Conservation (phyloP, 2,113 vertebrate species). For the Mungos mungo region DNA sequence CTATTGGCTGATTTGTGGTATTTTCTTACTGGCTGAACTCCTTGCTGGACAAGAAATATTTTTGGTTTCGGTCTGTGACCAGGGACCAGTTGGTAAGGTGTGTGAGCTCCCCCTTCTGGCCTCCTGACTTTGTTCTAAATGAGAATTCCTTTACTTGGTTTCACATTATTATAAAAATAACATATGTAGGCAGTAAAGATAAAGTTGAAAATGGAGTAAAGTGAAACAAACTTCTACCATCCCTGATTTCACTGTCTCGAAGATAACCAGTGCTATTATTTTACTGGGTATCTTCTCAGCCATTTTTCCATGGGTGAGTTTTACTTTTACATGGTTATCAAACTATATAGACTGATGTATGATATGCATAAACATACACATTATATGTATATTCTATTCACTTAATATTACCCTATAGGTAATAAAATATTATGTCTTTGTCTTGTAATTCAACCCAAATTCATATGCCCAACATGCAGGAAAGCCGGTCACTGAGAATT, state of each 20-base stretch:
- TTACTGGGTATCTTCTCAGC: neutral
- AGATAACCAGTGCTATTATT: neutral
- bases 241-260: neutral
- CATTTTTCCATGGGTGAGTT: neutral
- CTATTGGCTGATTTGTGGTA: neutral
- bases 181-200: neutral
- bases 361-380: neutral
- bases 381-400: neutral
- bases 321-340: neutral
- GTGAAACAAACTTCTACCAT: neutral
- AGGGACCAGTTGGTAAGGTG: neutral
- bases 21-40: neutral
- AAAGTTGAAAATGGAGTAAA: slow-evolving; percentile 16
- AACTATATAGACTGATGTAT: neutral
- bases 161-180: neutral
- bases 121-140: neutral
- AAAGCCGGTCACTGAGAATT: neutral
- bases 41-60: neutral
- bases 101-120: neutral
- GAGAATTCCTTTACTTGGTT: neutral
- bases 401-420: neutral
- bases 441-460: neutral
- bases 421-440: neutral
- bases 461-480: neutral
- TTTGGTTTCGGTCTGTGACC: neutral